Evolutionary conservation across 1,140 invertebrate genomes (phyloP).

Genomic region (Drosophila navojoa): DNA sequence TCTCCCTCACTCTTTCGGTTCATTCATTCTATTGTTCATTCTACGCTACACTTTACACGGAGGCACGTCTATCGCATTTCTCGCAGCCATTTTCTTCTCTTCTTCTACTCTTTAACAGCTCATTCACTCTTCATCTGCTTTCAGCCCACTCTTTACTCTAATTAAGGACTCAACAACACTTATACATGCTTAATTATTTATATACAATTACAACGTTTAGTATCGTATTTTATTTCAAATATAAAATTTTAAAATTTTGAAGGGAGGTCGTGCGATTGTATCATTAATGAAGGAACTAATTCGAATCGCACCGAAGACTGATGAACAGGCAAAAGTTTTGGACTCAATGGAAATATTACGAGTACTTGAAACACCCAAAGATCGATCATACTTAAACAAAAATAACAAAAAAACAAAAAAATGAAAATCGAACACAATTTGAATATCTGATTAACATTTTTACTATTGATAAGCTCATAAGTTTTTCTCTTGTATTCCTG

Average conservation of each 20-base stretch:
- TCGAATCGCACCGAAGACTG: conserved; percentile 64
- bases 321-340: conserved; percentile 47
- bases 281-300: conserved; percentile 15
- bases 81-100: conserved; percentile 69
- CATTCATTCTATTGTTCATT: conserved; percentile 6
- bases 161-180: conserved; percentile 50
- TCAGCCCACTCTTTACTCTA: conserved; percentile 11
- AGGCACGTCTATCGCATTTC: conserved; percentile 83
- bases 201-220: conserved; percentile 40
- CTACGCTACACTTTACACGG: conserved; percentile 78
- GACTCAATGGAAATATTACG: conserved; percentile 42
- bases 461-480: conserved; percentile 35
- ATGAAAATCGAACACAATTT: conserved; percentile 1
- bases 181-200: conserved; percentile 68
- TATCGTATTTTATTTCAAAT: conserved; percentile 54
- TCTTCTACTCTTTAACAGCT: conserved; percentile 17
- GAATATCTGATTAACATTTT: conserved; percentile 25
- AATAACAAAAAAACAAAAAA: conserved; percentile 1
- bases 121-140: conserved; percentile 1
- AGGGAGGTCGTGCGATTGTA: conserved; percentile 12
- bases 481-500: conserved; percentile 26
- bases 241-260: conserved; percentile 27
- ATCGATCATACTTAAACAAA: conserved; percentile 39
- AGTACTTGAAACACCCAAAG: conserved; percentile 58
- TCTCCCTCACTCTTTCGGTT: conserved; percentile 17